Evolutionary conservation across 2,797 vertebrate genomes (phyloP).

Genomic region (Smutsia temminckii): DNA sequence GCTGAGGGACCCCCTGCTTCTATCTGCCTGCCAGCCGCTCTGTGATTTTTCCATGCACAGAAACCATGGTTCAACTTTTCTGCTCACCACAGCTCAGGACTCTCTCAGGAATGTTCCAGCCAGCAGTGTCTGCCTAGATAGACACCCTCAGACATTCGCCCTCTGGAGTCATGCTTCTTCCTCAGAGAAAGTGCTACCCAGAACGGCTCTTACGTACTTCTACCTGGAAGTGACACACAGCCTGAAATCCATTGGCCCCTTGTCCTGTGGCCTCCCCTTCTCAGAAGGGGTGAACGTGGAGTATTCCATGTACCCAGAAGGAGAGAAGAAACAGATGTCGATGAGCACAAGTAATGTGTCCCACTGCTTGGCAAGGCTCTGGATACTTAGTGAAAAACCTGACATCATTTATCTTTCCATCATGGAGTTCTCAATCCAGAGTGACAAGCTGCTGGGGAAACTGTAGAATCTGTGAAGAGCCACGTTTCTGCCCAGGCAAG

Average conservation of each 20-base stretch:
- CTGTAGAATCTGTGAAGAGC: background rate
- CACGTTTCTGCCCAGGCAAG: conserved; percentile 16
- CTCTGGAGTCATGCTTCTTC: background rate
- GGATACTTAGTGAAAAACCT: background rate
- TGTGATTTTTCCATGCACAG: background rate
- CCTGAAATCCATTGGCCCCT: background rate
- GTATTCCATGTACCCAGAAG: background rate
- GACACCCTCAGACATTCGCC: background rate
- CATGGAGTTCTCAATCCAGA: background rate
- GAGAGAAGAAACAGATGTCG: background rate
- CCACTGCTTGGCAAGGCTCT: background rate
- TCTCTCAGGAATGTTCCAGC: background rate
- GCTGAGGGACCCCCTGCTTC: background rate
- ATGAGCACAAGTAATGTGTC: background rate
- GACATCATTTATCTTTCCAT: background rate
- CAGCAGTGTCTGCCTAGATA: background rate
- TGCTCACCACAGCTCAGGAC: background rate
- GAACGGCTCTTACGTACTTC: background rate
- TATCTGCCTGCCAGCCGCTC: background rate
- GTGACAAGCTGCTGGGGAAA: background rate
- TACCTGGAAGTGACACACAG: background rate
- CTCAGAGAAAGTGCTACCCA: background rate
- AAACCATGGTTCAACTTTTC: background rate
- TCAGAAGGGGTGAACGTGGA: background rate
- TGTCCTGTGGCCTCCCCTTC: background rate